Evolutionary conservation across 2,888 invertebrate species (phyloP).

Genomic region (Aporophyla nigra): DNA sequence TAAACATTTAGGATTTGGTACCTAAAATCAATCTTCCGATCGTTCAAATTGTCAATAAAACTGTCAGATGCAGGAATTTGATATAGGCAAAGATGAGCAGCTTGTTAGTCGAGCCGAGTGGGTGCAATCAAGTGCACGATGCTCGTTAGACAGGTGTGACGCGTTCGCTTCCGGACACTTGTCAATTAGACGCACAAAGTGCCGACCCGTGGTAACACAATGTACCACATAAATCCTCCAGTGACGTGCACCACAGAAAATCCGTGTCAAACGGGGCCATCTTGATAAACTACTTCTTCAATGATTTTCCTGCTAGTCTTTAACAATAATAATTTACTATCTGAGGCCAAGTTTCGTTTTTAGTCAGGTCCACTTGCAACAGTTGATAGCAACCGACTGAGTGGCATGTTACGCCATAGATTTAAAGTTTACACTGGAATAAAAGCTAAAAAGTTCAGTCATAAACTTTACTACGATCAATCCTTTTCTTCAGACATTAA

Average conservation of each 20-base stretch:
- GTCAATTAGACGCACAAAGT: slow-evolving; percentile 86
- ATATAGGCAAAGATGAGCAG: slow-evolving; percentile 59
- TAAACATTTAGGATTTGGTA: not conserved
- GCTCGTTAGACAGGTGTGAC: slow-evolving; percentile 79
- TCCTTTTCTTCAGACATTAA: slow-evolving; percentile 63
- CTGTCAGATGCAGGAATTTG: slow-evolving; percentile 40
- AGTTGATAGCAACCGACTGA: slow-evolving; percentile 3
- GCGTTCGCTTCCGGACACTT: slow-evolving; percentile 79
- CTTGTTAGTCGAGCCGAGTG: slow-evolving; percentile 56
- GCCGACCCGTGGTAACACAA: slow-evolving; percentile 78
- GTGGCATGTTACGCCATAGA: not conserved
- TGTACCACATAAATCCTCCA: slow-evolving; percentile 79
- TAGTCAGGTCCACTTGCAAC: not conserved
- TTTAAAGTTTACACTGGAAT: slow-evolving; percentile 24
- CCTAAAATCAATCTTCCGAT: slow-evolving; percentile 28
- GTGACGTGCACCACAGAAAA: slow-evolving; percentile 72
- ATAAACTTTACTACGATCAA: slow-evolving; percentile 45
- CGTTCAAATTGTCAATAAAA: slow-evolving; percentile 45
- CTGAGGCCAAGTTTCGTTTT: slow-evolving; percentile 24
- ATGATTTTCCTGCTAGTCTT: slow-evolving; percentile 62
- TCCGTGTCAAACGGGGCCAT: slow-evolving; percentile 68
- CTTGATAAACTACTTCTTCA: slow-evolving; percentile 64
- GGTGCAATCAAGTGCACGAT: slow-evolving; percentile 63
- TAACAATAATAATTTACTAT: slow-evolving; percentile 39
- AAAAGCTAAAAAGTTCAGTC: slow-evolving; percentile 40